Base-by-base conservation (phyloP, 1,140 invertebrate species). In the Polypedilum pembai region DNA sequence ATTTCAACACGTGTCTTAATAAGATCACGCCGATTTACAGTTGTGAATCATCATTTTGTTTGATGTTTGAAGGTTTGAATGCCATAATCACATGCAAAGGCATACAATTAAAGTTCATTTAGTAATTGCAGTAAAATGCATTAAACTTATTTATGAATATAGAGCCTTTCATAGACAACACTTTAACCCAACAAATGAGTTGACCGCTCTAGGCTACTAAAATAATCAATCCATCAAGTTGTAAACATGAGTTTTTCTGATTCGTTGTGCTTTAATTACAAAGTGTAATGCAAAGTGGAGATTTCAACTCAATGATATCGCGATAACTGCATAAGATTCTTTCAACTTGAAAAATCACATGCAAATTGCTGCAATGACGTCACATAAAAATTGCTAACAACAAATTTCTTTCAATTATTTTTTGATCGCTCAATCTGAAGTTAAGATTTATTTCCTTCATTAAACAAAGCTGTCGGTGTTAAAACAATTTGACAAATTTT, bases 161-260 rank as follows among this genome's bases (percentile, higher is more conserved):
- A 56, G 45, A 56, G n/a, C 45, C 45, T 56, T 56, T 56, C 45
- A 56, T 56, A 12, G 45, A 56, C 12, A n/a, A 56, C 12, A 56
- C 24, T 33, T 33, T 56, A 56, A 3, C 45, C 24, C 24, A 56
- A 12, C 12, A 56, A 56, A 56, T 56, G 12, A 56, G 10, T 56
- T 56, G 45, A 56, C 45, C 45, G 45, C 45, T 56, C 3, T 56
- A 56, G 45, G 45, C 45, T 15, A 56, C 10, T n/a, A 56, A 56
- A n/a, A 56, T n/a, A 56, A 56, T 56, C 45, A 56, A 56, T 56
- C 45, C 45, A 56, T 12, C 45, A 56, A 12, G 45, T 56, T 56
- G 45, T 56, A 56, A 56, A n/a, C 45, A 56, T 45, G 41, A 45
- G 8, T 56, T 33, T 33, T 56, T 56, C n/a, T 56, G 45, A 56